A percentile compares a stretch with the other conserved stretches of the same genome.
These are phyloP conservation scores for Calephelis perditalis DNA, from an alignment of 2,888 invertebrate species.

Conservation along the genomic window DNA sequence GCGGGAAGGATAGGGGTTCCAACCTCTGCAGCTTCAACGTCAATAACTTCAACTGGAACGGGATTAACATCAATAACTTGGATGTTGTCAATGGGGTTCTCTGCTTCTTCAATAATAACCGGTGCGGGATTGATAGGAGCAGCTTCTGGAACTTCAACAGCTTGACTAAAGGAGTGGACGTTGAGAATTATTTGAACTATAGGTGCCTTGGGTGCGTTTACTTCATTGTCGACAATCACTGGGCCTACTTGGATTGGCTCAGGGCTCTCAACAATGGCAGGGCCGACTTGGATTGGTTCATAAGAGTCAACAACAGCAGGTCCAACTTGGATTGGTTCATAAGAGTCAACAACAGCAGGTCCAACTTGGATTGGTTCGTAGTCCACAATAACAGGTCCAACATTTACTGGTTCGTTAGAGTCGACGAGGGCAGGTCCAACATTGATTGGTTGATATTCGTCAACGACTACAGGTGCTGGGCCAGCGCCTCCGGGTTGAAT, in stretches of 20 bases:
- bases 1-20: conserved; percentile 12
- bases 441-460: background rate
- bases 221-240: conserved; percentile 21
- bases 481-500: conserved; percentile 17
- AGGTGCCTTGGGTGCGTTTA: background rate
- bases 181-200: conserved; percentile 13
- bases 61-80: conserved; percentile 5
- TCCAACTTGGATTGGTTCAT: conserved; percentile 30
- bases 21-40: conserved; percentile 5
- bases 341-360: conserved; percentile 29
- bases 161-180: conserved; percentile 1
- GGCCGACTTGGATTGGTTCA: conserved; percentile 30
- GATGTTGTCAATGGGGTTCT: background rate
- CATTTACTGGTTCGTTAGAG: conserved; percentile 13
- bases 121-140: conserved; percentile 5
- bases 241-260: conserved; percentile 23
- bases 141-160: conserved; percentile 4
- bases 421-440: conserved; percentile 26
- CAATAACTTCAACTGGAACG: background rate
- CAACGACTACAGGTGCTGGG: conserved; percentile 17
- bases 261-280: conserved; percentile 20
- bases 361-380: background rate
- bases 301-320: conserved; percentile 24
- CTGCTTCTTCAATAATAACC: conserved; percentile 5
- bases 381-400: conserved; percentile 26